Evolutionary conservation across 2,797 vertebrate genomes (phyloP), one percentile per base, ranked within the genome.

Genomic region (Loris lydekkerianus): DNA sequence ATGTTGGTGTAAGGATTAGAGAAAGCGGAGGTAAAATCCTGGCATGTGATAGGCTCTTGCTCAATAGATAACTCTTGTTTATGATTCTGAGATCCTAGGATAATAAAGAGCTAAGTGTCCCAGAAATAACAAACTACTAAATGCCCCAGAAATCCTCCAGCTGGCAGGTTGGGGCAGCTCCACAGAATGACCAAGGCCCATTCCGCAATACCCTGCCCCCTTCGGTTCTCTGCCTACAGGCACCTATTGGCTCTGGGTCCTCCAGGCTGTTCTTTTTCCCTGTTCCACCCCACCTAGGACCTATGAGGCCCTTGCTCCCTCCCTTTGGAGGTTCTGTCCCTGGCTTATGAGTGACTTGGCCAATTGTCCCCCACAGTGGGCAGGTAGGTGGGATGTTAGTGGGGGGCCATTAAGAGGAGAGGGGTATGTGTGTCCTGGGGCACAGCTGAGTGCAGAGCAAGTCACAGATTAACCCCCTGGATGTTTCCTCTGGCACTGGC

Each of bases 391-490:
- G 56, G 86, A 87, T 95, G 84, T 94, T 90, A 69, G 85, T 1
- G 4, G 97, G 95, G 87, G 95, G 96, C n/a, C 87, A 93, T 95
- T 96, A 97, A 92, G 86, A 95, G 23, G 27, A 91, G 82, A 91
- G 46, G 85, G 9, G 40, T 82, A 40, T 94, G 76, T 78, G 37
- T 91, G 89, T 40, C 77, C 83, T 49, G 92, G 84, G 76, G 46
- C 76, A 83, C n/a, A 77, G 75, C 1, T 3, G 37, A 93, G 70
- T 53, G 15, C 89, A 76, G 73, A 92, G 77, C 7, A 2, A 97
- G 97, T 96, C 95, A 98, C 86, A 96, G 93, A 96, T 97, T 95
- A 97, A 97, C 78, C 40, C 80, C 73, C 83, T 20, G n/a, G 88
- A 37, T 60, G 89, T 91, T 96, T 96, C 89, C 29, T 63, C 84